These are phyloP conservation scores for Xenus cinereus DNA, from an alignment of 2,113 vertebrate genomes.

Conservation along the genomic window DNA sequence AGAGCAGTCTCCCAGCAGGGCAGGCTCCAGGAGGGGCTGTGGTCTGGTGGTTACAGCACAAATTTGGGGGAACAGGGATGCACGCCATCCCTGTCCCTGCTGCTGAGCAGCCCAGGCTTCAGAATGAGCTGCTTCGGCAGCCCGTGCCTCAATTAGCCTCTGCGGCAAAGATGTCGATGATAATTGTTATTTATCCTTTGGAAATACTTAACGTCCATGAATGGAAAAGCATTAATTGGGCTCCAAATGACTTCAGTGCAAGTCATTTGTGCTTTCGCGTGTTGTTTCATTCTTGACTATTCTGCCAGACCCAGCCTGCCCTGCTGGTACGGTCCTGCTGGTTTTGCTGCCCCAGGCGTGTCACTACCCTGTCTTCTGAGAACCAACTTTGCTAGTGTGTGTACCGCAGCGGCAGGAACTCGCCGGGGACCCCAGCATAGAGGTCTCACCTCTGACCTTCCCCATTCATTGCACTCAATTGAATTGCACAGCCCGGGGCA, in stretches of 20 bases:
- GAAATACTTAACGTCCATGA: background rate
- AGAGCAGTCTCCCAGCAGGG: background rate
- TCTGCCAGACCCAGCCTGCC: background rate
- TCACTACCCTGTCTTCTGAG: background rate
- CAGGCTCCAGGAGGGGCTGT: background rate
- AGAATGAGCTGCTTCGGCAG: background rate
- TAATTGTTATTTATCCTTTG: background rate
- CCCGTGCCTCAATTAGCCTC: accelerated
- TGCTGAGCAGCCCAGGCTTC: background rate
- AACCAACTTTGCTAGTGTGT: background rate
- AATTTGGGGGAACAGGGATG: background rate
- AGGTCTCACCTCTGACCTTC: background rate
- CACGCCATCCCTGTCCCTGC: background rate
- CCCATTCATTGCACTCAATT: background rate
- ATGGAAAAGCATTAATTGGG: background rate
- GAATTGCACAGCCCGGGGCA: background rate
- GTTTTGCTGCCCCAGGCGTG: background rate
- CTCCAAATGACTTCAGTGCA: background rate
- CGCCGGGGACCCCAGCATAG: background rate
- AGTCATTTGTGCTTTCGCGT: too few relatives aligned
- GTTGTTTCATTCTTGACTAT: background rate
- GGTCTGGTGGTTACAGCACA: background rate
- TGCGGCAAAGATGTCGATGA: background rate
- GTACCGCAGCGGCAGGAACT: background rate
- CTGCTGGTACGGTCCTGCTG: background rate